Percentiles rank a stretch among this genome's conserved stretches.
Conservation (phyloP, 2,797 vertebrate genomes). For the Phrynocephalus vlangalii region DNA sequence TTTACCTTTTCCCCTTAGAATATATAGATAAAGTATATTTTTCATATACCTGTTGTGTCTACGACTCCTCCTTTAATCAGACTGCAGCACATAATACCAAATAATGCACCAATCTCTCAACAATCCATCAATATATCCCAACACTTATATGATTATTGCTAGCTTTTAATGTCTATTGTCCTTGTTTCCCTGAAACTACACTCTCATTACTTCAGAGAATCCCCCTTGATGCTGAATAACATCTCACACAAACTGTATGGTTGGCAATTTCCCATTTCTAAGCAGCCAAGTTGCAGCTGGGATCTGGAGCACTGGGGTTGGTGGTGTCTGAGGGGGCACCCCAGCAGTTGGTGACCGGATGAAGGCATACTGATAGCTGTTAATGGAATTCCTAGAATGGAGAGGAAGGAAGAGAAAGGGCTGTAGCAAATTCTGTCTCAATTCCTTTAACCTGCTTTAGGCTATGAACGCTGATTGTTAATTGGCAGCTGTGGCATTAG, state of each 20-base stretch:
- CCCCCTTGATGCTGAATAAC: not conserved
- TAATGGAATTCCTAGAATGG: not conserved
- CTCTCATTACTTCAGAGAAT: not conserved
- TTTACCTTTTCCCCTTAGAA: no score
- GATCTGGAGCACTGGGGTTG: not conserved
- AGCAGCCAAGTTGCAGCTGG: not conserved
- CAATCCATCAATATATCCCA: no score
- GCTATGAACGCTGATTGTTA: not conserved
- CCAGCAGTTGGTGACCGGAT: not conserved
- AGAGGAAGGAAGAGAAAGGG: not conserved
- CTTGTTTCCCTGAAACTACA: not conserved
- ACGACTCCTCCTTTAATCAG: no score
- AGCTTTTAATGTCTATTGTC: constrained; percentile 25
- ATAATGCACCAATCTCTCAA: no score
- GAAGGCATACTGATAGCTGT: not conserved
- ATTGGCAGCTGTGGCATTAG: not conserved
- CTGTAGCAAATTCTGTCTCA: not conserved
- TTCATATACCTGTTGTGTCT: no score
- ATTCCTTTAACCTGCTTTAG: not conserved
- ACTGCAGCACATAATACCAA: no score
- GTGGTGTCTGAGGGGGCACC: not conserved
- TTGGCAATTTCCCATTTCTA: not conserved
- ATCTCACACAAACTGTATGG: not conserved
- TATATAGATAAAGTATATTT: no score
- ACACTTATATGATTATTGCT: not conserved